Percentiles rank a stretch among this genome's conserved stretches.
Conservation (phyloP, 2,888 invertebrate species). For the Abrostola triplasia region DNA sequence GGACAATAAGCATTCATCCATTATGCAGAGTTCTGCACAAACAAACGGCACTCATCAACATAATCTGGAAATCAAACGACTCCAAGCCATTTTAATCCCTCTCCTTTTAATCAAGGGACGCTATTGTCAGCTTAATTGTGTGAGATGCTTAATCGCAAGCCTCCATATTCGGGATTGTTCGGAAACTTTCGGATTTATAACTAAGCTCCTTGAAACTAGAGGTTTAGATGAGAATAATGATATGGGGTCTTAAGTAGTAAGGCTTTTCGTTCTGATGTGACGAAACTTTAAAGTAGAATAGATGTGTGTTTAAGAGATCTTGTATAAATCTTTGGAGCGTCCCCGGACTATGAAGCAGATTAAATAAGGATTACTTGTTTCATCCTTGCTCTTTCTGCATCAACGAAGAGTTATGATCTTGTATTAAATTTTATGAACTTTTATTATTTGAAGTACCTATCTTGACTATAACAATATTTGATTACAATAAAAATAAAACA, state of each 20-base stretch:
- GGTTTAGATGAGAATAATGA: slow-evolving; percentile 49
- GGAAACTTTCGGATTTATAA: slow-evolving; percentile 53
- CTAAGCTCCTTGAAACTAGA: slow-evolving; percentile 49
- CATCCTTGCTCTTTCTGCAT: neutral
- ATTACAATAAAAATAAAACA: too few species aligned
- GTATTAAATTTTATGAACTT: too few species aligned
- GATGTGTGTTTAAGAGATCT: slow-evolving; percentile 10
- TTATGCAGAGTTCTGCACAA: slow-evolving; percentile 42
- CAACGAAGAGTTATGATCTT: neutral
- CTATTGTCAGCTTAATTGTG: slow-evolving; percentile 66
- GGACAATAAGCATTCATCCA: slow-evolving; percentile 42
- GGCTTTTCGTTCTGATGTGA: slow-evolving; percentile 43
- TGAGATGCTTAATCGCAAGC: slow-evolving; percentile 52
- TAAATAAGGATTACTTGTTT: slow-evolving; percentile 5
- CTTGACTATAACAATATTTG: too few species aligned
- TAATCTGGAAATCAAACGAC: slow-evolving; percentile 64
- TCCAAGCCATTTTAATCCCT: slow-evolving; percentile 55
- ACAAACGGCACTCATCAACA: slow-evolving; percentile 50
- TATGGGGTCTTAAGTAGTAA: slow-evolving; percentile 40
- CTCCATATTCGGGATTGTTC: slow-evolving; percentile 47
- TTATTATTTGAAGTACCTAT: too few species aligned
- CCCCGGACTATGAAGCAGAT: neutral
- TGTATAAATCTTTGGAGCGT: neutral
- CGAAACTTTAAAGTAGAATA: slow-evolving; percentile 31
- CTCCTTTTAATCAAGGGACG: slow-evolving; percentile 64